Percentiles rank a stretch among this genome's conserved stretches.
phyloP scores from a whole-genome alignment of 2,113 vertebrate species.

The Notothenia rossii region DNA sequence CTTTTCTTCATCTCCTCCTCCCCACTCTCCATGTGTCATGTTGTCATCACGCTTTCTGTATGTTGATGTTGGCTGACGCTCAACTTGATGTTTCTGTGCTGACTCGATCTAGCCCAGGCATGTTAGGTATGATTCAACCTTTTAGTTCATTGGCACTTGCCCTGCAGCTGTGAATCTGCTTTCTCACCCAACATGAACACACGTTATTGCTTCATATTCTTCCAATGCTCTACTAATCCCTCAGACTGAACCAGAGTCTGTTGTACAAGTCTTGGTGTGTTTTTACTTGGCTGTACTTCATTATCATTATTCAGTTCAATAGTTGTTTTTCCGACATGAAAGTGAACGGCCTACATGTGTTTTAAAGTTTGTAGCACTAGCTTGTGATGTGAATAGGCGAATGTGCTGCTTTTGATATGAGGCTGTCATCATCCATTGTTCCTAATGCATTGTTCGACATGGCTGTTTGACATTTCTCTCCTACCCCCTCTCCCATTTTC shows the following conservation, averaged over 20 bases:
- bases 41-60: neutral
- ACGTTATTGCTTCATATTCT: slow-evolving; percentile 2
- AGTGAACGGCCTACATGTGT: slow-evolving; percentile 17
- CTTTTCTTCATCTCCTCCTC: slow-evolving; percentile 2
- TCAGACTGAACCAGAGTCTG: neutral
- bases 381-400: slow-evolving; percentile 1
- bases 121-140: slow-evolving; percentile 26
- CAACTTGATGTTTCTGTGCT: slow-evolving; percentile 22
- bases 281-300: slow-evolving; percentile 6
- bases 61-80: slow-evolving; percentile 12
- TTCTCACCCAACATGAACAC: neutral
- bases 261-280: neutral
- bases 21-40: slow-evolving; percentile 22
- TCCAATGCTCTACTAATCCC: neutral
- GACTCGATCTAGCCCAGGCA: slow-evolving; percentile 38
- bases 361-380: slow-evolving; percentile 17
- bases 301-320: neutral
- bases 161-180: slow-evolving; percentile 5
- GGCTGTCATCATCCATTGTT: slow-evolving; percentile 60
- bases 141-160: neutral
- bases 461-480: slow-evolving; percentile 45
- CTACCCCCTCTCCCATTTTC: slow-evolving; percentile 9
- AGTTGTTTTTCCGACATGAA: slow-evolving; percentile 21
- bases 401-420: slow-evolving; percentile 38
- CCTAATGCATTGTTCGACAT: slow-evolving; percentile 60